Evolutionary conservation across 2,888 invertebrate genomes (phyloP), one percentile per base, ranked within the genome.

Genomic region (Macrophya alboannulata): DNA sequence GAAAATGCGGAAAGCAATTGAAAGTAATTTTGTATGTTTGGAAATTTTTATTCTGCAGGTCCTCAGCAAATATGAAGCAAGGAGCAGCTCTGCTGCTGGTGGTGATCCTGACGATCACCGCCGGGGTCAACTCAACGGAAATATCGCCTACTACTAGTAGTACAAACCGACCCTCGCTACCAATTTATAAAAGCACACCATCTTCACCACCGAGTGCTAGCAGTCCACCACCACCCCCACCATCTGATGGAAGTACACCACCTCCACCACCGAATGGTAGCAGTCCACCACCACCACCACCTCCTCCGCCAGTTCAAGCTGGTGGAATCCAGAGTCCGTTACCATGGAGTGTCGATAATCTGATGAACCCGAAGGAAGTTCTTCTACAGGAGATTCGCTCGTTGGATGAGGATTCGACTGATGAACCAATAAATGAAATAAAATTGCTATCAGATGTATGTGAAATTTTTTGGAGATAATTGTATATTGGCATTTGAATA

Each of bases 371-470:
- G 1, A 90, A 91, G 85, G 89, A 92, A 4, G 81, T 91, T 3
- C 88, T 93, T 40, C 84, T 92, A 15, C 88, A 92, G 79, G 92
- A 92, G 86, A 90, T 92, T 82, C 89, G 88, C 25, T 89, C 90
- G 15, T 86, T 92, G 84, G 90, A 90, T 55, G 91, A 92, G 84
- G 90, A 91, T 51, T 79, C 87, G 12, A 88, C 89, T 25, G 91
- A 89, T 37, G 88, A 88, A 21, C 89, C 90, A 87, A 91, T 91
- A 72, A 84, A 51, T 17, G 21, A 76, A 12, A 62, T 62, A 85
- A 86, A 85, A 15, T 72, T 77, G 10, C 9, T 81, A 5, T 12
- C 0, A 48, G 25, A 55, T 59, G 48, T n/a, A 48, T 77, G 59
- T n/a, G 37, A 55, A 15, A 51, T 25, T 82, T 81, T 62, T 82